These are phyloP conservation scores for Panzeria rudis DNA, from an alignment of 2,888 invertebrate species.

Conservation along the genomic window DNA sequence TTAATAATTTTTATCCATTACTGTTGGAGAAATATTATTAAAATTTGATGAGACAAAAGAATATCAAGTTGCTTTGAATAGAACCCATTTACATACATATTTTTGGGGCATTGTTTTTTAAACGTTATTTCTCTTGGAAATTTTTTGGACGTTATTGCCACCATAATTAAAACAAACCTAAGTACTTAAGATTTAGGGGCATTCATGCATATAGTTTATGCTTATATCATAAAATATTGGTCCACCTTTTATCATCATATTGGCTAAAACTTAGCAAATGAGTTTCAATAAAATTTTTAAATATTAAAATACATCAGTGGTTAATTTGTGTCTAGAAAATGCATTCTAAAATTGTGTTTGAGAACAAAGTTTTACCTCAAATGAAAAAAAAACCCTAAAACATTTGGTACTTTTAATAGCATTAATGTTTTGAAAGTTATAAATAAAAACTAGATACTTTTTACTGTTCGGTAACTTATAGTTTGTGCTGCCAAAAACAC, in stretches of 20 bases:
- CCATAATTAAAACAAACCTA: too few species aligned
- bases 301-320: neutral
- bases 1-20: too few species aligned
- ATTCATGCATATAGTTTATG: too few species aligned
- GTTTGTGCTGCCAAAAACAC: neutral
- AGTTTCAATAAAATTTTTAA: neutral
- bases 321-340: constrained; percentile 28
- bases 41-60: too few species aligned
- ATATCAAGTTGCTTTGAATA: too few species aligned
- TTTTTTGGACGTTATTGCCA: too few species aligned
- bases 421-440: constrained; percentile 7
- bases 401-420: constrained; percentile 49
- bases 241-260: neutral
- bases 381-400: constrained; percentile 11
- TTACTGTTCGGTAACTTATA: neutral
- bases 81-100: too few species aligned
- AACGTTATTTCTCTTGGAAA: too few species aligned
- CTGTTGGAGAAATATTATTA: too few species aligned
- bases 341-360: neutral
- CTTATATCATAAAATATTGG: neutral
- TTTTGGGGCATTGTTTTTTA: too few species aligned
- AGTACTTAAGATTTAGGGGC: too few species aligned
- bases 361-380: constrained; percentile 2
- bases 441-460: neutral
- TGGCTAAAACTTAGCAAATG: neutral